A percentile compares a stretch with the other conserved stretches of the same genome.
These are phyloP conservation scores for Bathynomus jamesi DNA, from an alignment of 1,140 invertebrate species.

Conservation along the genomic window DNA sequence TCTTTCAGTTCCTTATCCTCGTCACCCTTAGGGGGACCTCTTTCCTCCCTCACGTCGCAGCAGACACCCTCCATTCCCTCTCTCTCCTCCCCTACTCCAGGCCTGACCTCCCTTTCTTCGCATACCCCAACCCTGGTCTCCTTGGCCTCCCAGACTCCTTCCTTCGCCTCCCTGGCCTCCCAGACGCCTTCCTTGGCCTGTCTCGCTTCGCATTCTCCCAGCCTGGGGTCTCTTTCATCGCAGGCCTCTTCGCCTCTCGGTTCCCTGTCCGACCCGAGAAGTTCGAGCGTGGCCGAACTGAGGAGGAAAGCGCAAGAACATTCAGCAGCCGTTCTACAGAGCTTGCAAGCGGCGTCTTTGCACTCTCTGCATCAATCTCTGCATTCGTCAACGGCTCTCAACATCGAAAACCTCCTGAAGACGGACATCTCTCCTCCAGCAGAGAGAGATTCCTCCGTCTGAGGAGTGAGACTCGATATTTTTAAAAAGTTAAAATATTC, in stretches of 20 bases:
- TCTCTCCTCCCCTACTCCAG: conserved; percentile 29
- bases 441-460: background rate
- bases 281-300: conserved; percentile 75
- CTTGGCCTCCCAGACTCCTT: conserved; percentile 43
- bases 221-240: background rate
- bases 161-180: conserved; percentile 45
- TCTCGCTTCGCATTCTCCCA: background rate
- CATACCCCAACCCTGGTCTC: conserved; percentile 40
- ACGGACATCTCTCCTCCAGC: conserved; percentile 11
- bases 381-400: conserved; percentile 21
- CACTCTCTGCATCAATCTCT: conserved; percentile 22
- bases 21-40: conserved; percentile 15
- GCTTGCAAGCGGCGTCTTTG: conserved; percentile 48
- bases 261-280: conserved; percentile 49
- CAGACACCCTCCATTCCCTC: conserved; percentile 29
- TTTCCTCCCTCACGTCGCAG: conserved; percentile 23
- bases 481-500: no score
- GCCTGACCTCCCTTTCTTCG: conserved; percentile 40
- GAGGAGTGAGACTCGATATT: no score
- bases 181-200: conserved; percentile 37
- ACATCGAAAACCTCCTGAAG: conserved; percentile 35
- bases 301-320: conserved; percentile 83
- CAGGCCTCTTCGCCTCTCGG: background rate
- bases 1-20: conserved; percentile 29
- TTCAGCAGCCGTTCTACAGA: conserved; percentile 70